These are phyloP conservation scores for Lepas anatifera DNA, from an alignment of 2,888 invertebrate genomes.

Conservation along the genomic window DNA sequence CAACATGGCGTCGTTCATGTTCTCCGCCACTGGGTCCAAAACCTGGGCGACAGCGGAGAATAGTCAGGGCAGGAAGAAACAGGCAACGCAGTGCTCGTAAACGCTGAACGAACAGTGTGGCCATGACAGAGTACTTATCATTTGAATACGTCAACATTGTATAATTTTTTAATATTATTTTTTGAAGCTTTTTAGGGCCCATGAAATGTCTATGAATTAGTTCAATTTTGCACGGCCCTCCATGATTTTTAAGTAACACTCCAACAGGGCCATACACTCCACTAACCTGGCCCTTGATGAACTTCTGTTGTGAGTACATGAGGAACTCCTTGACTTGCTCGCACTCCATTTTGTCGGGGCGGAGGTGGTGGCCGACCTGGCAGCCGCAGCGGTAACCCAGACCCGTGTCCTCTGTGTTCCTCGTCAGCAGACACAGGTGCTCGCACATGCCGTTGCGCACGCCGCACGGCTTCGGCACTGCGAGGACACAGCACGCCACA, in stretches of 20 bases:
- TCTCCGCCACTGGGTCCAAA: constrained; percentile 70
- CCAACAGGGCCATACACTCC: constrained; percentile 30
- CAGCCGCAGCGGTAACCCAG: constrained; percentile 85
- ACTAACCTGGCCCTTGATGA: constrained; percentile 68
- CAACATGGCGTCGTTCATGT: constrained; percentile 87
- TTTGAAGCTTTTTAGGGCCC: no score
- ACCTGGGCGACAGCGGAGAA: constrained; percentile 43
- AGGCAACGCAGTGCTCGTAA: no score
- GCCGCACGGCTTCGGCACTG: constrained; percentile 64
- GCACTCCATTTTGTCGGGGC: constrained; percentile 62
- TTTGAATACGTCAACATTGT: no score
- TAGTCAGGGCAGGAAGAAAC: no score
- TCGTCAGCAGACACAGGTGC: constrained; percentile 84
- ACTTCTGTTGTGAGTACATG: constrained; percentile 89
- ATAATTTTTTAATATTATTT: no score
- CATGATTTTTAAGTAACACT: no score
- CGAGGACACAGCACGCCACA: constrained; percentile 18
- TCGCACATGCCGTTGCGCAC: constrained; percentile 78
- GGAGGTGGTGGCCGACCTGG: constrained; percentile 69
- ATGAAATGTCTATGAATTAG: no score
- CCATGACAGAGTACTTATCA: no score
- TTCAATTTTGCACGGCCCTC: no score
- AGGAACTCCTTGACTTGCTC: constrained; percentile 73
- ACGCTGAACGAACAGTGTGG: no score
- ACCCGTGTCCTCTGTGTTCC: constrained; percentile 33